Evolutionary conservation across 53 echinoderm and acorn worm species (phyloP), one percentile per base, ranked within the genome.

Genomic region (Temnopleurus reevesii): DNA sequence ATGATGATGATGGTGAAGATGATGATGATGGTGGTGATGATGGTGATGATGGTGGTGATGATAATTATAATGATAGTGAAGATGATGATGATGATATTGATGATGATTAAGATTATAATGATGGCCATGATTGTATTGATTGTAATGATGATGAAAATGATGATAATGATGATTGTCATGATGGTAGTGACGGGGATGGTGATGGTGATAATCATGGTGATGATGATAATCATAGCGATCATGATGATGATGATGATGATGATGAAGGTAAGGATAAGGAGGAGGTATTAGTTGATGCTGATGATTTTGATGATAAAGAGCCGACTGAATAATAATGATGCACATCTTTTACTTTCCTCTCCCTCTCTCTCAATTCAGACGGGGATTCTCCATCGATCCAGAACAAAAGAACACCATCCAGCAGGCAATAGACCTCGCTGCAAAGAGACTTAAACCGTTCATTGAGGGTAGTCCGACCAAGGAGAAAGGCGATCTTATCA

Each of bases 401-500:
- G 66, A 87, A 4, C 47, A 53, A 0, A 66, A 87, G 71, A 66
- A 65, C 54, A 87, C 71, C 51, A 71, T 87, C 30, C 88, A 51
- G 88, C 34, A 23, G 1, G 88, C 88, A 51, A 87, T 87, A 3
- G 88, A 87, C 4, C 88, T 87, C 9, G 65, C 88, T 21, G 34
- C 71, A 3, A 87, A 46, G 46, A 46, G 66, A 28, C 53, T 87
- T 1, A 38, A 60, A 21, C 86, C 86, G 1, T 86, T 86, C 58
- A 43, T 41, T 1, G 31, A 35, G 88, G 88, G 88, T 27, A 87
- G 88, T 19, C 88, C 88, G 18, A 51, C 71, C 66, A 87, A 87
- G 46, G 88, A 66, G 66, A 65, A 87, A 24, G 66, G 88, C 13
- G 88, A 87, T n/a, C 31, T 87, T 17, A 87, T 87, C 46, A 71